Evolutionary conservation across 2,113 vertebrate genomes (phyloP), one percentile per base, ranked within the genome.

Genomic region (Scortum barcoo): DNA sequence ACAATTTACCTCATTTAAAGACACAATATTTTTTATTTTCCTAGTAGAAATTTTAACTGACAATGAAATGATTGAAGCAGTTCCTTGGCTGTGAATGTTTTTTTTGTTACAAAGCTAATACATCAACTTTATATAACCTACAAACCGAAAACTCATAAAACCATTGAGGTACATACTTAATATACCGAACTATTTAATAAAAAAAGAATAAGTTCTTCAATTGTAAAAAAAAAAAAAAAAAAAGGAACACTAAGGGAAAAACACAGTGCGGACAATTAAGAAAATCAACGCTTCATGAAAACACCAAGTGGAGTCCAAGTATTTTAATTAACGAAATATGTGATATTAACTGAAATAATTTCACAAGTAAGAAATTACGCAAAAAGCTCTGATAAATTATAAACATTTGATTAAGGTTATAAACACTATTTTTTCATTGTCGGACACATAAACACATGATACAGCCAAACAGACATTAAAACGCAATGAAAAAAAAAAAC

Each of bases 61-160:
- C 7, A 66, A 28, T 19, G 3, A 66, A 8, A 10, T 0, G 2
- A n/a, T 20, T 11, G 8, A 6, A 28, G 2, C 2, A 28, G 26
- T 13, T 17, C 3, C 0, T 2, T 4, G 7, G 7, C 17, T 0
- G 3, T 2, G 0, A n/a, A 42, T 40, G 0, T 8, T 42, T 40
- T 7, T 63, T 63, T 9, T 9, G 9, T 0, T 58, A 1, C 14
- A 24, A 9, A 5, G 0, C 2, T 1, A 44, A 28, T 5, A 1
- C 5, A 0, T 7, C 11, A 4, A 22, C 5, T 58, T 9, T 0
- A 30, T 3, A 20, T 3, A 20, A 3, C 20, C 9, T 2, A 67
- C 2, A 12, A 28, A 19, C 3, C 12, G 2, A 11, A 62, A 13
- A 19, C 5, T 20, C 4, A 22, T 33, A 2, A 22, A 12, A 22